Conservation (phyloP, 2,888 invertebrate species). For the Tipula vernalis region DNA sequence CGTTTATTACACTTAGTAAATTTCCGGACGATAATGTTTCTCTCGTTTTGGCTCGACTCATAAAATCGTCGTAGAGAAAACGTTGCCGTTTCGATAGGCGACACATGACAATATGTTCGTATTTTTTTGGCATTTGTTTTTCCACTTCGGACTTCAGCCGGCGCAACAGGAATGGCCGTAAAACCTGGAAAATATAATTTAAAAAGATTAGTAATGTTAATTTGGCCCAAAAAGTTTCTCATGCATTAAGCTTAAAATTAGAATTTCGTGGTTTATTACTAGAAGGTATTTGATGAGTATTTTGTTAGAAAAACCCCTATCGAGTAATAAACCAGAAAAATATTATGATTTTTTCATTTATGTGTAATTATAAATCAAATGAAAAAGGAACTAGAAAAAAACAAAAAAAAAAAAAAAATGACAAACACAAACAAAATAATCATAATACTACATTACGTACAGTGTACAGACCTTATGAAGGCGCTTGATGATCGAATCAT, state of each 20-base stretch:
- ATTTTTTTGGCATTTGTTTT: slow-evolving; percentile 94
- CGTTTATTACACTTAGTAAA: slow-evolving; percentile 88
- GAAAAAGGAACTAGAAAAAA: not conserved
- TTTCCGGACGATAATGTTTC: slow-evolving; percentile 90
- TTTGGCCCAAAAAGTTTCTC: slow-evolving; percentile 12
- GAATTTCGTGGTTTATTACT: not conserved
- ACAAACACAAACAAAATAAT: slow-evolving; percentile 13
- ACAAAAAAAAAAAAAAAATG: not conserved
- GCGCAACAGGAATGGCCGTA: slow-evolving; percentile 85
- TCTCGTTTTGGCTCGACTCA: slow-evolving; percentile 88
- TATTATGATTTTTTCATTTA: slow-evolving; percentile 11
- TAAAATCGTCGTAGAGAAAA: slow-evolving; percentile 97
- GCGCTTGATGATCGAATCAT: slow-evolving; percentile 75
- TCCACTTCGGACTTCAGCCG: slow-evolving; percentile 91
- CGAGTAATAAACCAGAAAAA: not conserved
- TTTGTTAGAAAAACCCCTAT: not conserved
- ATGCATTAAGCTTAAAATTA: slow-evolving; percentile 14
- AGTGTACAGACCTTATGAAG: slow-evolving; percentile 64
- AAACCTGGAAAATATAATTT: slow-evolving; percentile 46
- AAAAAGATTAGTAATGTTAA: slow-evolving; percentile 14
- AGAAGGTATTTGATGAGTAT: not conserved
- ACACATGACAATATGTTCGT: slow-evolving; percentile 90
- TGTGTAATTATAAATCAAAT: slow-evolving; percentile 5
- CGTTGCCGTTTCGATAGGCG: slow-evolving; percentile 91
- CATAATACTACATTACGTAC: slow-evolving; percentile 18